A percentile compares a stretch with the other conserved stretches of the same genome.
Evolutionary conservation across 2,797 vertebrate species (phyloP).

Genomic region (Smutsia temminckii): DNA sequence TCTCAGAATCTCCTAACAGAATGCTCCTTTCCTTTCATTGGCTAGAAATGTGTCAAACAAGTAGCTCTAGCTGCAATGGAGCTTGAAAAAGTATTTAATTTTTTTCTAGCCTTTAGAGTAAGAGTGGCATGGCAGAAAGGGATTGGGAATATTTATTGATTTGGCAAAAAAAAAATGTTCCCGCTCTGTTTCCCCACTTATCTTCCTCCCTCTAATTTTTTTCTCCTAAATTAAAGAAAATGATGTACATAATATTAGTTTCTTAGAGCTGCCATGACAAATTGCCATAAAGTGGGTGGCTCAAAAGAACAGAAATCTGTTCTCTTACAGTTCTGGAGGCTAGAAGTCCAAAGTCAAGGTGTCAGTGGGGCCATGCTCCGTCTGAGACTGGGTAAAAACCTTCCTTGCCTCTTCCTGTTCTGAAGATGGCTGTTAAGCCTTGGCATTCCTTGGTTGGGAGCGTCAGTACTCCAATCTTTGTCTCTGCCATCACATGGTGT

Average conservation of each 20-base stretch:
- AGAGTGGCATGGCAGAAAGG: not conserved
- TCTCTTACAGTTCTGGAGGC: not conserved
- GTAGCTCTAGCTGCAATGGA: not conserved
- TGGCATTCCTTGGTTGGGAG: accelerated
- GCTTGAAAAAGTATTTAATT: not conserved
- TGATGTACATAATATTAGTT: not conserved
- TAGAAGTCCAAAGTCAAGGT: not conserved
- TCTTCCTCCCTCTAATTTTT: not conserved
- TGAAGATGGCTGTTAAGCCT: too few relatives aligned
- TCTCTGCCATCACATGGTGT: not conserved
- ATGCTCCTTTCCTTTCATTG: not conserved
- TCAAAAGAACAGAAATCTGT: not conserved
- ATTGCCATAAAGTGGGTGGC: not conserved
- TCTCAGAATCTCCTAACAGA: not conserved
- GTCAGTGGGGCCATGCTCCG: not conserved
- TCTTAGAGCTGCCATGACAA: not conserved
- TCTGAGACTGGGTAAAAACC: not conserved
- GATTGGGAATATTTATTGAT: not conserved
- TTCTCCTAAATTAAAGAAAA: not conserved
- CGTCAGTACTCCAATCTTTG: not conserved
- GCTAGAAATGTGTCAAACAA: not conserved
- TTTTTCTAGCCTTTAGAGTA: not conserved
- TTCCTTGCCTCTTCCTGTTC: not conserved
- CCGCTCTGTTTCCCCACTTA: not conserved
- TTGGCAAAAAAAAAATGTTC: not conserved